Base-by-base conservation (phyloP, 2,113 vertebrate species). In the Plecotus auritus region DNA sequence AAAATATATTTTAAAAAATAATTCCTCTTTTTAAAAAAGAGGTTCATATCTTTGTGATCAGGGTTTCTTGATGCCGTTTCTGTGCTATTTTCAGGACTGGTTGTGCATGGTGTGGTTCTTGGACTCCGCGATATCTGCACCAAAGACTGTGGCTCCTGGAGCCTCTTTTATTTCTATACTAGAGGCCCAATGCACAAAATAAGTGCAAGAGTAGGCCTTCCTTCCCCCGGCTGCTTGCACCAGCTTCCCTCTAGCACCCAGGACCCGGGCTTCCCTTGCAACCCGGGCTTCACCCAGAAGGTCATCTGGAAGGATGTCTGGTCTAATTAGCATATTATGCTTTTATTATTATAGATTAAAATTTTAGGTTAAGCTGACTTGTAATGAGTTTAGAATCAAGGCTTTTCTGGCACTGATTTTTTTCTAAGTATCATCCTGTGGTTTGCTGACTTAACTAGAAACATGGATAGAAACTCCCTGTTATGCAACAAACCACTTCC, bases 401-500 rank as follows among this genome's bases (percentile, higher is more conserved):
- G 40, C 6, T 95, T 92, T 90, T 83, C 20, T 92, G 37, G 82
- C 90, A 77, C 77, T 95, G 95, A 93, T 91, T 89, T 96, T 95
- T 96, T 96, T 88, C 61, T 30, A 47, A 89, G 51, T 90, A 35
- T 93, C n/a, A 83, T n/a, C 22, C 11, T 93, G 90, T 96, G 92
- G 90, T 91, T 96, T 96, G 54, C 54, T 95, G 93, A 95, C 42
- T 83, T 40, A 92, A 56, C 87, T 94, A 93, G 87, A 97, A 77
- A 72, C 76, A 90, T 51, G 85, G 76, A 85, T 89, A 95, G 72
- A 95, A 93, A 92, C 54, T 95, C 54, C 35, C 40, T 88, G 9
- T 93, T 95, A 77, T 54, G 77, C 49, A 96, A 85, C 17, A 96
- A 95, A 96, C 84, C 96, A 97, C 90, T 96, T 96, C 95, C 97